Base-by-base conservation (phyloP, 2,797 vertebrate genomes). In the Dryobates pubescens region DNA sequence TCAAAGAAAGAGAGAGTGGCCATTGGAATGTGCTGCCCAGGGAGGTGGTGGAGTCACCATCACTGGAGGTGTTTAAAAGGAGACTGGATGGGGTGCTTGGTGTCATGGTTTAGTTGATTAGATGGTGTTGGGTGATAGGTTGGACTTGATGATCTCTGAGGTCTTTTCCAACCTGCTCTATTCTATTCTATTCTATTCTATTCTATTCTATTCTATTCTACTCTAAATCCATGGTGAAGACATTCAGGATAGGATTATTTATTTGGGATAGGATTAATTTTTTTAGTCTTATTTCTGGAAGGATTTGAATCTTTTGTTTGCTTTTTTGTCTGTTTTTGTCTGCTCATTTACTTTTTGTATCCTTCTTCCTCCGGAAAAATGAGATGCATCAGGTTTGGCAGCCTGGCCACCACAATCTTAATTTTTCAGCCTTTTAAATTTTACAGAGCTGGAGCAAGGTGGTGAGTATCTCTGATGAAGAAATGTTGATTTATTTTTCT, bases 251-350 rank as follows among this genome's bases (percentile, higher is more conserved):
- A 51, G 7, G 32, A 70, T 64, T 57, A 23, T 58, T 78, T 70
- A 54, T 76, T 23, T 73, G 32, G 10, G 34, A 34, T 38, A 51
- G 6, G 27, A 70, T 64, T 58, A 23, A 38, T 38, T 38, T 58
- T 78, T 22, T 49, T 49, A 22, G 22, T 22, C 6, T 68, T 49
- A 45, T 61, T 83, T 70, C 57, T 88, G 32, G 16, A 6, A 70
- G 9, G 3, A 7, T 75, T 76, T 79, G 2, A 3, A 2, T 19
- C 0, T 59, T 34, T n/a, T 30, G 17, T n/a, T 13, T n/a, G 18
- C 29, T 41, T 38, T 26, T 10, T 6, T 53, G 9, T 13, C 10
- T 10, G 5, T 8, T 36, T 17, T 17, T 4, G 17, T 65, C 3
- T 58, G 15, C 6, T 41, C 9, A n/a, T 90, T 80, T 64, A 32